Percentiles rank a stretch among this genome's conserved stretches.
phyloP scores from a whole-genome alignment of 2,888 invertebrate species.

The Oxyteleia sp. region DNA sequence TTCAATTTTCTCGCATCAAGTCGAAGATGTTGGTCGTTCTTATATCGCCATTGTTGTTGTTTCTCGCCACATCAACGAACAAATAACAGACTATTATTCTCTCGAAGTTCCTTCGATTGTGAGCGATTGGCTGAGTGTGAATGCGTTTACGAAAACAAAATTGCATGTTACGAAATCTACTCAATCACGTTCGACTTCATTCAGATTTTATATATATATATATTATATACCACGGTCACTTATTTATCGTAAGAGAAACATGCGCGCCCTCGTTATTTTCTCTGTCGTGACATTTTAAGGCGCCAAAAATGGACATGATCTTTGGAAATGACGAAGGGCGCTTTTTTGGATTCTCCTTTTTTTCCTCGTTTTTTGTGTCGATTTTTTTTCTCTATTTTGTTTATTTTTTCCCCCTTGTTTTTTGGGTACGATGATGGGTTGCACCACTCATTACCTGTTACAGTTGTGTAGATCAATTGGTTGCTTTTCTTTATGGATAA shows the following conservation, averaged over 20 bases:
- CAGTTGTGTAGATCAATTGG: slow-evolving; percentile 44
- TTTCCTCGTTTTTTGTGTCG: slow-evolving; percentile 25
- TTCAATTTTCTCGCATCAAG: no score
- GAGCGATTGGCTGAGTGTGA: slow-evolving; percentile 65
- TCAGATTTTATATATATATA: neutral
- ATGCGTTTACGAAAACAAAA: slow-evolving; percentile 60
- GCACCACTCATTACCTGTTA: slow-evolving; percentile 69
- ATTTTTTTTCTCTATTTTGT: no score
- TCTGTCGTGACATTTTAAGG: slow-evolving; percentile 67
- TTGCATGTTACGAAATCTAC: slow-evolving; percentile 59
- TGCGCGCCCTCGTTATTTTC: slow-evolving; percentile 40
- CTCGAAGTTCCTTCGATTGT: slow-evolving; percentile 56
- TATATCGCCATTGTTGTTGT: no score
- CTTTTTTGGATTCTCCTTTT: slow-evolving; percentile 8
- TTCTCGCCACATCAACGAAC: no score
- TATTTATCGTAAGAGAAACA: neutral
- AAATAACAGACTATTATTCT: slow-evolving; percentile 38
- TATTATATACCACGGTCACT: no score
- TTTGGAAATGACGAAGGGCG: slow-evolving; percentile 36
- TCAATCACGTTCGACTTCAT: slow-evolving; percentile 44
- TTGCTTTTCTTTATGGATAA: slow-evolving; percentile 35
- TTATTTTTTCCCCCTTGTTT: no score
- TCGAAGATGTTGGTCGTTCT: no score
- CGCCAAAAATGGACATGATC: slow-evolving; percentile 65
- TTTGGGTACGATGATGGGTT: slow-evolving; percentile 51